Percentiles rank a stretch among this genome's conserved stretches.
phyloP scores from a whole-genome alignment of 2,888 invertebrate species.

The Troides aeacus region DNA sequence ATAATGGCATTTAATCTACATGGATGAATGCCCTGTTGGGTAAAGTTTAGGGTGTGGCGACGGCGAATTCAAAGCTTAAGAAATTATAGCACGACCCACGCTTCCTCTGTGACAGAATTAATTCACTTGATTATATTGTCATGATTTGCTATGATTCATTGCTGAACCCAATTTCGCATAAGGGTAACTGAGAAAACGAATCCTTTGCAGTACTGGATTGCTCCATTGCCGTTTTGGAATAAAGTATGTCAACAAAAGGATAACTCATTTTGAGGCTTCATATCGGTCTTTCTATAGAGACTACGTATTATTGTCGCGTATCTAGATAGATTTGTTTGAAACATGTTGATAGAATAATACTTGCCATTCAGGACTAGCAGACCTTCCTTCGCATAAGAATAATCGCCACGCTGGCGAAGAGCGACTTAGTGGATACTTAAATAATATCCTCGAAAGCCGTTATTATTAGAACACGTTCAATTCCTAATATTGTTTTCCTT shows the following conservation, averaged over 20 bases:
- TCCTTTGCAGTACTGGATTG: slow-evolving; percentile 28
- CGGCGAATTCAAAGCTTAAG: slow-evolving; percentile 41
- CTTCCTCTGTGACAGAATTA: slow-evolving; percentile 48
- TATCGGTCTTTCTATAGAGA: slow-evolving; percentile 3
- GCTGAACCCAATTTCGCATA: slow-evolving; percentile 43
- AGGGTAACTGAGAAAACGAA: slow-evolving; percentile 39
- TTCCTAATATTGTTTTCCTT: too few species aligned
- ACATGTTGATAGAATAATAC: too few species aligned
- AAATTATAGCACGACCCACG: slow-evolving; percentile 61
- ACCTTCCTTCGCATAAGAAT: too few species aligned
- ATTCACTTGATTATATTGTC: slow-evolving; percentile 64
- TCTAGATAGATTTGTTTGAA: too few species aligned
- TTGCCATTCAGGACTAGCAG: too few species aligned
- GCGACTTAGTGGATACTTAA: too few species aligned
- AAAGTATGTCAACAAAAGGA: slow-evolving; percentile 9
- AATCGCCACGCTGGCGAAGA: too few species aligned
- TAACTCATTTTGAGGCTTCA: slow-evolving; percentile 13
- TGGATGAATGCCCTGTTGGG: slow-evolving; percentile 52
- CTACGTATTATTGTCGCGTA: neutral
- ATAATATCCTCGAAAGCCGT: too few species aligned
- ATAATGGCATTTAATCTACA: slow-evolving; percentile 55
- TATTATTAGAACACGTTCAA: too few species aligned
- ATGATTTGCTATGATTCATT: slow-evolving; percentile 55
- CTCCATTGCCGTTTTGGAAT: slow-evolving; percentile 14
- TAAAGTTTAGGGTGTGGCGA: slow-evolving; percentile 57